Percentiles rank a stretch among this genome's conserved stretches.
phyloP scores from a whole-genome alignment of 2,888 invertebrate genomes.

The Drosophila mulleri region DNA sequence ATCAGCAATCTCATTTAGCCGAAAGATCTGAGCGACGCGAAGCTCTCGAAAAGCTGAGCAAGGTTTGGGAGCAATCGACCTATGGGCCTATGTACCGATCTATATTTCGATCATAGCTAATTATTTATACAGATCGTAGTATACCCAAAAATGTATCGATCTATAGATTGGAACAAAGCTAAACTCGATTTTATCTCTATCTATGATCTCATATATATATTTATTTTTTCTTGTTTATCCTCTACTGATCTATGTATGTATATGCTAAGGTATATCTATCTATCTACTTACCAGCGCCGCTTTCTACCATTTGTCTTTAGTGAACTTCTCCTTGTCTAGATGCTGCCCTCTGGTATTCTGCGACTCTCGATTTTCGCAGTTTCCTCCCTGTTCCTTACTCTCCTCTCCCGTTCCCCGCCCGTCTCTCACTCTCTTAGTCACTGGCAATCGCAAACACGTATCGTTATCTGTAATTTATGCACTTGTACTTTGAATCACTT shows the following conservation, averaged over 20 bases:
- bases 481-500: constrained; percentile 80
- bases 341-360: not conserved
- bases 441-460: constrained; percentile 55
- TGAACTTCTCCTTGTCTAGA: not conserved
- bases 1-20: not conserved
- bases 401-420: constrained; percentile 5
- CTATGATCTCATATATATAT: too few relatives aligned
- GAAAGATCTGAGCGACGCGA: not conserved
- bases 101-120: too few relatives aligned
- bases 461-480: constrained; percentile 81
- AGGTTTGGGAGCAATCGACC: too few relatives aligned
- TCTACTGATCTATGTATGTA: not conserved
- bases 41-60: too few relatives aligned
- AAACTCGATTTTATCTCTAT: too few relatives aligned
- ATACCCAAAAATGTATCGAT: too few relatives aligned
- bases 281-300: not conserved
- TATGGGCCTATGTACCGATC: too few relatives aligned
- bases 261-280: not conserved
- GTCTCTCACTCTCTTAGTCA: constrained; percentile 26
- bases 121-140: too few relatives aligned
- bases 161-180: too few relatives aligned
- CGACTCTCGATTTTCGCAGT: not conserved
- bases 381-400: not conserved
- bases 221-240: too few relatives aligned
- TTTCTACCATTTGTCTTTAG: not conserved